A percentile compares a stretch with the other conserved stretches of the same genome.
Conservation (phyloP, 2,797 vertebrate species). For the Phyllotis vaccarum region DNA sequence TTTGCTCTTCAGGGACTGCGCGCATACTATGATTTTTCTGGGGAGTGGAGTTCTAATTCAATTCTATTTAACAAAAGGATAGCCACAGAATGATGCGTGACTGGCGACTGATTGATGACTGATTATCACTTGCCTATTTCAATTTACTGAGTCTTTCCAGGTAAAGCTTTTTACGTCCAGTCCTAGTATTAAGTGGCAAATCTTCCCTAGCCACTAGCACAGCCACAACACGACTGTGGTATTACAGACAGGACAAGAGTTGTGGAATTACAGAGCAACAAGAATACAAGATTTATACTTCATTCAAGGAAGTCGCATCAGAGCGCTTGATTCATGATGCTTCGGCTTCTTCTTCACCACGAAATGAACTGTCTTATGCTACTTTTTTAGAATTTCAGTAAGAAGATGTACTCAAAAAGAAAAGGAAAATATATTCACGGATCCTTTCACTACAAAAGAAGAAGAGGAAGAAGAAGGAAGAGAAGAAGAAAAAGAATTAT, state of each 20-base stretch:
- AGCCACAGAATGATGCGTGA: background rate
- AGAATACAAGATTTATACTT: background rate
- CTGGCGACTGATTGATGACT: background rate
- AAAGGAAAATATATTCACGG: background rate
- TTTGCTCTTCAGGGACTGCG: background rate
- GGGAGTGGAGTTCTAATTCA: background rate
- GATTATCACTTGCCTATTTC: background rate
- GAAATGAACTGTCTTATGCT: slow-evolving; percentile 17
- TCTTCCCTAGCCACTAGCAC: background rate
- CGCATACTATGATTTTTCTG: background rate
- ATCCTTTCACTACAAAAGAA: background rate
- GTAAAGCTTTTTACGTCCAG: background rate
- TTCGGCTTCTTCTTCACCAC: background rate
- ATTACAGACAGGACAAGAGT: slow-evolving; percentile 17
- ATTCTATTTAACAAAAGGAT: background rate
- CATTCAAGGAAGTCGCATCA: background rate
- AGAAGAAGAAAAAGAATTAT: background rate
- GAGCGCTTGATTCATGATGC: background rate
- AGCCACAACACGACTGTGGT: background rate
- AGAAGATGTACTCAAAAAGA: background rate
- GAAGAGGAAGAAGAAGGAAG: background rate
- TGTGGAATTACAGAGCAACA: background rate
- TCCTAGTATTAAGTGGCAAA: background rate
- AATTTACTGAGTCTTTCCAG: slow-evolving; percentile 12
- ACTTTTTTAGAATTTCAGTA: slow-evolving; percentile 22